A percentile compares a stretch with the other conserved stretches of the same genome.
phyloP scores from a whole-genome alignment of 2,888 invertebrate species.

The Dugesia japonica region DNA sequence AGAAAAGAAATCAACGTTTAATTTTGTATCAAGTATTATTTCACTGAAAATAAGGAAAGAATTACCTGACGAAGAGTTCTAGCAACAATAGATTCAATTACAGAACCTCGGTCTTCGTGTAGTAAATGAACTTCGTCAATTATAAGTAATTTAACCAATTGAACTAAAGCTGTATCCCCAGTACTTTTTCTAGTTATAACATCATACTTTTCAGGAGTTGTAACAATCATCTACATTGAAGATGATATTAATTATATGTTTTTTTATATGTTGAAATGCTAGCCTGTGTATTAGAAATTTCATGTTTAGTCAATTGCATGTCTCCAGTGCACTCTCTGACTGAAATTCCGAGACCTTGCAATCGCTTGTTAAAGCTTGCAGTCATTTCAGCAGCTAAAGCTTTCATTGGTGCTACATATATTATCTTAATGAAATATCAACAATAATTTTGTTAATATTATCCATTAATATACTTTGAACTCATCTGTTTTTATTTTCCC shows the following conservation, averaged over 20 bases:
- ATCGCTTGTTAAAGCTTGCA: slow-evolving; percentile 67
- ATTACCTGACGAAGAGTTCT: slow-evolving; percentile 67
- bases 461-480: slow-evolving; percentile 61
- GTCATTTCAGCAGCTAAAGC: slow-evolving; percentile 97
- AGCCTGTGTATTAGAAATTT: slow-evolving; percentile 75
- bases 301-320: slow-evolving; percentile 81
- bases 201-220: slow-evolving; percentile 99
- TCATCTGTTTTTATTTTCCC: slow-evolving; percentile 70
- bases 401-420: slow-evolving; percentile 98
- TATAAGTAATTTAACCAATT: slow-evolving; percentile 57
- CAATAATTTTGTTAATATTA: slow-evolving; percentile 10
- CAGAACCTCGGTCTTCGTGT: slow-evolving; percentile 88
- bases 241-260: not conserved
- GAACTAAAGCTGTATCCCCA: slow-evolving; percentile 42
- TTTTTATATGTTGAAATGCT: not conserved
- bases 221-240: slow-evolving; percentile 63
- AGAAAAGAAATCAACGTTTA: too few species aligned
- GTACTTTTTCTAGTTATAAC: slow-evolving; percentile 75
- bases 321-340: slow-evolving; percentile 91
- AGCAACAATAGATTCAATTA: slow-evolving; percentile 87
- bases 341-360: slow-evolving; percentile 61
- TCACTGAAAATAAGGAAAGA: too few species aligned
- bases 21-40: too few species aligned
- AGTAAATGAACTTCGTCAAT: slow-evolving; percentile 82
- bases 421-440: slow-evolving; percentile 58